Evolutionary conservation across 1,140 invertebrate genomes (phyloP).

Genomic region (Euborellia annulipes): DNA sequence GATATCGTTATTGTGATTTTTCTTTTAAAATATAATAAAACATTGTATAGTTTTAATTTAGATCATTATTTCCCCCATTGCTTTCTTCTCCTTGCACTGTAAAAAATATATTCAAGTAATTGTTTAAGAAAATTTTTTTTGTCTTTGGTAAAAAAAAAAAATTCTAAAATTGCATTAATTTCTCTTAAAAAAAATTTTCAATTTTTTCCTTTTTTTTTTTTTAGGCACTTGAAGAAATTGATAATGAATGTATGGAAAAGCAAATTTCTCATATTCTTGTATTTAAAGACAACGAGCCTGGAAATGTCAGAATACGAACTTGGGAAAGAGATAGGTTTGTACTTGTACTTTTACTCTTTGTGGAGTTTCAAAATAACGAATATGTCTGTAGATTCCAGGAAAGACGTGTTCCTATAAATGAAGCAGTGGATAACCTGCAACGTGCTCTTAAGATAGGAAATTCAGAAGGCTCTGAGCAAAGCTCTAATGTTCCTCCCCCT

Average conservation of each 20-base stretch:
- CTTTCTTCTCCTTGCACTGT: neutral
- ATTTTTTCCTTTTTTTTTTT: too few relatives aligned
- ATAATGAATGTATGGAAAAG: slow-evolving; percentile 44
- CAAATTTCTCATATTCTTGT: slow-evolving; percentile 47
- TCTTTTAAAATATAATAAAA: neutral
- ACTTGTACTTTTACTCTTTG: neutral
- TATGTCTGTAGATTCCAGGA: slow-evolving; percentile 35
- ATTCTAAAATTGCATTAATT: too few relatives aligned
- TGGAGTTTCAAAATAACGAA: too few relatives aligned
- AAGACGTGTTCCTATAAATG: slow-evolving; percentile 34
- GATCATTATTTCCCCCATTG: neutral
- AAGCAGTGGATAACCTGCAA: slow-evolving; percentile 41
- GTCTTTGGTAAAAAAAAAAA: too few relatives aligned
- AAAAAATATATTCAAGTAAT: neutral
- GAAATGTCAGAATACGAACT: slow-evolving; percentile 37
- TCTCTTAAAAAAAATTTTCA: too few relatives aligned
- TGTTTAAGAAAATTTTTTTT: slow-evolving; percentile 4
- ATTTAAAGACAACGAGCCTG: slow-evolving; percentile 46
- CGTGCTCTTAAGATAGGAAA: slow-evolving; percentile 23
- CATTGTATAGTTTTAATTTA: neutral
- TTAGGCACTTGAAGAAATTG: slow-evolving; percentile 43
- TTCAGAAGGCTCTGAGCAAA: slow-evolving; percentile 22
- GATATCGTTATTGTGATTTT: too few relatives aligned
- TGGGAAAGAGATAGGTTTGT: slow-evolving; percentile 38
- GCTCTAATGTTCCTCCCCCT: slow-evolving; percentile 24